A percentile compares a stretch with the other conserved stretches of the same genome.
Conservation (phyloP, 2,797 vertebrate genomes). For the Sebastolobus altivelis region DNA sequence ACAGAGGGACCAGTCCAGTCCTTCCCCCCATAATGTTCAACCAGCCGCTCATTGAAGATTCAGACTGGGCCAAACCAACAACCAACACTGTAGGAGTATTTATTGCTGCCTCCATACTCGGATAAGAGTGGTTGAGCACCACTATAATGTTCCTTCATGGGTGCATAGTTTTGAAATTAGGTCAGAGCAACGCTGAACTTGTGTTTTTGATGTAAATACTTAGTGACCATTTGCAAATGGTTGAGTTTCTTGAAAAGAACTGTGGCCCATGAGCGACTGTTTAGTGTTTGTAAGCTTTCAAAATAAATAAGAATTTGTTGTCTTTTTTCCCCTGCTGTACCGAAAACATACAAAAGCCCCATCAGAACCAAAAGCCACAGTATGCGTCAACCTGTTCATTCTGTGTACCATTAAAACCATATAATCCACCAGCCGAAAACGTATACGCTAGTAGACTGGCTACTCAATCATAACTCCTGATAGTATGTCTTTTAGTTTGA, state of each 20-base stretch:
- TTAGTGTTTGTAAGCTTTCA: background rate
- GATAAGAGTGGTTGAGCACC: background rate
- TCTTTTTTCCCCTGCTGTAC: background rate
- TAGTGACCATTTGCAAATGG: background rate
- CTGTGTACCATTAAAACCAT: background rate
- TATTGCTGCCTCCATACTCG: background rate
- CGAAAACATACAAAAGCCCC: background rate
- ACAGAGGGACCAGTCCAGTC: background rate
- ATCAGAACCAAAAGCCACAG: background rate
- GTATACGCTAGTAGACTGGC: background rate
- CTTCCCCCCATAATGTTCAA: background rate
- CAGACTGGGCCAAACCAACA: background rate
- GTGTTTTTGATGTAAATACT: background rate
- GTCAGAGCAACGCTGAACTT: background rate
- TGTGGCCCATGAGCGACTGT: background rate
- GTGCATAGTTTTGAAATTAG: constrained; percentile 7
- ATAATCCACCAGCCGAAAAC: background rate
- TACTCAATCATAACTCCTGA: constrained; percentile 18
- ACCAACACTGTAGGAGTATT: background rate
- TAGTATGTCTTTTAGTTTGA: constrained; percentile 9
- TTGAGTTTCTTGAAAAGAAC: background rate
- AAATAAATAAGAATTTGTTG: background rate
- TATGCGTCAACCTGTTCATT: background rate
- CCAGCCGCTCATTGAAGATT: background rate
- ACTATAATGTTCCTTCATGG: background rate